Base-by-base conservation (phyloP, 2,113 vertebrate species). In the Scomber japonicus region DNA sequence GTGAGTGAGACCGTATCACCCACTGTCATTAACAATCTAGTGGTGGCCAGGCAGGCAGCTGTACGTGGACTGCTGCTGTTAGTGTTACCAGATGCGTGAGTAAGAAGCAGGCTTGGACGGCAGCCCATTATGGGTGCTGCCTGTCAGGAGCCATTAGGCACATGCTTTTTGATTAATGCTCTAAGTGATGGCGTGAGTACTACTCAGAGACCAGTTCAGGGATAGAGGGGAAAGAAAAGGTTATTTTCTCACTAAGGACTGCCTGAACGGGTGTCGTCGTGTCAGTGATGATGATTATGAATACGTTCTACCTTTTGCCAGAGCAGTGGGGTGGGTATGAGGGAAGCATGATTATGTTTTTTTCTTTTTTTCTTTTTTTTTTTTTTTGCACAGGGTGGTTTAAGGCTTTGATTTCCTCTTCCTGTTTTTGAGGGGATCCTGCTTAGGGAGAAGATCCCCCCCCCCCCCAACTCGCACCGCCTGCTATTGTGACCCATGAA, bases 81-180 rank as follows among this genome's bases (percentile, higher is more conserved):
- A 90, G 92, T 80, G 83, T 84, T 90, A 88, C 92, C 89, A 83
- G 93, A 89, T 91, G 94, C 81, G 82, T 80, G 69, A 80, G 90
- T 90, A 90, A 88, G 91, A 92, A 84, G 75, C 88, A 72, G 88
- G 87, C 88, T 94, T 94, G 94, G 91, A 94, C 88, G 73, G 88
- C 86, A 82, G 94, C 89, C 95, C 95, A 92, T 93, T 94, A 95
- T 89, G 81, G 91, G 90, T 89, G 70, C 93, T 6, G 83, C 93
- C 94, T 96, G 97, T 98, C 97, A 98, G 91, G 94, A 96, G 89
- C 94, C 95, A 95, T 98, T 97, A 97, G 94, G 90, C 89, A 71
- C 76, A 88, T 87, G 91, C 91, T 93, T 89, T 96, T 92, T 96
- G 97, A 97, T 96, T 97, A 96, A 97, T 97, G 96, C 95, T 95